These are phyloP conservation scores for Pandion haliaetus DNA, from an alignment of 2,113 vertebrate genomes.

Conservation along the genomic window DNA sequence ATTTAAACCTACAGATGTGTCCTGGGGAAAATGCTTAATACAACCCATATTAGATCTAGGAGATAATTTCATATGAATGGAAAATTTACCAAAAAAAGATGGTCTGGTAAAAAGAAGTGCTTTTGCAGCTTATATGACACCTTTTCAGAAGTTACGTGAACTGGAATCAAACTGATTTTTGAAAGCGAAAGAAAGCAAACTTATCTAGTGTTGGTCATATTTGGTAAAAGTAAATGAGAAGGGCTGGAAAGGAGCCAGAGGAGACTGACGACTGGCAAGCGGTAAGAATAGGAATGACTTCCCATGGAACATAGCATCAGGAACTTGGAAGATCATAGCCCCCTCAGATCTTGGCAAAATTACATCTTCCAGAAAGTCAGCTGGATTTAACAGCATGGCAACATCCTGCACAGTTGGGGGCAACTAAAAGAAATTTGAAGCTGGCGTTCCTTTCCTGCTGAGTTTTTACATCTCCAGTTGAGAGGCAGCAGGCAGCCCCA, in stretches of 20 bases:
- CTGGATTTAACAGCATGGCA: conserved; percentile 63
- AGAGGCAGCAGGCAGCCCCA: conserved; percentile 63
- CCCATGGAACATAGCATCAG: conserved; percentile 16
- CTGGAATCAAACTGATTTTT: background rate
- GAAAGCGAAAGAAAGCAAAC: background rate
- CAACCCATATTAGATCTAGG: background rate
- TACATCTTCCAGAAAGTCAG: conserved; percentile 64
- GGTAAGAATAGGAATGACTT: conserved; percentile 15
- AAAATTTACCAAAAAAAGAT: background rate
- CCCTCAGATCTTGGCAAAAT: conserved; percentile 49
- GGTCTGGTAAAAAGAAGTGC: background rate
- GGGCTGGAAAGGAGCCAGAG: conserved; percentile 25
- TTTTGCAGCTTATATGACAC: background rate
- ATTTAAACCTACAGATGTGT: background rate
- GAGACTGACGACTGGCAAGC: background rate
- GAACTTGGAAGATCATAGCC: conserved; percentile 26
- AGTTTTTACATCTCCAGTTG: conserved; percentile 61
- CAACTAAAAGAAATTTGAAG: conserved; percentile 57
- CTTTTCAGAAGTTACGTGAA: background rate
- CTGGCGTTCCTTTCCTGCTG: conserved; percentile 48
- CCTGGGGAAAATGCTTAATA: background rate
- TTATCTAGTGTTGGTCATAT: background rate
- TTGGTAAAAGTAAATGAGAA: background rate
- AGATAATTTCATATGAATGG: background rate
- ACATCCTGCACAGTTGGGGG: conserved; percentile 52